A percentile compares a stretch with the other conserved stretches of the same genome.
phyloP scores from a whole-genome alignment of 2,888 invertebrate species.

The Microctonus hyperodae region DNA sequence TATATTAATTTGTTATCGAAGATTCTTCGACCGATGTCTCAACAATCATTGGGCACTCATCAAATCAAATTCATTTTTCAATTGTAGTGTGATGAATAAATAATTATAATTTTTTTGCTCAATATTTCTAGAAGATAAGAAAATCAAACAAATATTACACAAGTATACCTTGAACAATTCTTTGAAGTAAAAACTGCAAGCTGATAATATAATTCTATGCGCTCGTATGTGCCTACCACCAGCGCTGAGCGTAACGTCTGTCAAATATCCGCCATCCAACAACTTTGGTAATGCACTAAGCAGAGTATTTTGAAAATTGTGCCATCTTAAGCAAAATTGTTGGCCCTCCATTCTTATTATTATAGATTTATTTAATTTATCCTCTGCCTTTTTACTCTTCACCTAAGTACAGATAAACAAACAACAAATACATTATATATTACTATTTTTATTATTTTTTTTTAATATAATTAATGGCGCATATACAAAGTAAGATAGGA shows the following conservation, averaged over 20 bases:
- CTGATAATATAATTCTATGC: slow-evolving; percentile 85
- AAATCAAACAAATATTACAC: not conserved
- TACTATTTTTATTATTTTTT: not conserved
- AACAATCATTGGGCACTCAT: too few relatives aligned
- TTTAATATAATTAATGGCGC: too few relatives aligned
- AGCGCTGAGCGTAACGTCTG: slow-evolving; percentile 87
- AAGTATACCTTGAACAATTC: slow-evolving; percentile 79
- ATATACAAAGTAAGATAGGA: too few relatives aligned
- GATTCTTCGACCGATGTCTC: too few relatives aligned
- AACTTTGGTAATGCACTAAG: slow-evolving; percentile 80
- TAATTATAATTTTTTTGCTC: not conserved
- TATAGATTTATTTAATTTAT: not conserved
- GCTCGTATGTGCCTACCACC: slow-evolving; percentile 85
- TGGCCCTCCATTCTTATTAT: slow-evolving; percentile 65
- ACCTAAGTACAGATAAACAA: slow-evolving; percentile 49
- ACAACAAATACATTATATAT: slow-evolving; percentile 21
- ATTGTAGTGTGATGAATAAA: not conserved
- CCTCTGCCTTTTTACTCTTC: not conserved
- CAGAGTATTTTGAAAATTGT: slow-evolving; percentile 79
- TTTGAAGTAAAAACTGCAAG: slow-evolving; percentile 90
- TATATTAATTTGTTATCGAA: too few relatives aligned
- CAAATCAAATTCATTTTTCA: too few relatives aligned
- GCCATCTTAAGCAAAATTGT: slow-evolving; percentile 87
- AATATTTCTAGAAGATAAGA: not conserved
- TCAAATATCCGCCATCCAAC: slow-evolving; percentile 80